Base-by-base conservation (phyloP, 2,888 invertebrate species). In the Drosophila monieri region DNA sequence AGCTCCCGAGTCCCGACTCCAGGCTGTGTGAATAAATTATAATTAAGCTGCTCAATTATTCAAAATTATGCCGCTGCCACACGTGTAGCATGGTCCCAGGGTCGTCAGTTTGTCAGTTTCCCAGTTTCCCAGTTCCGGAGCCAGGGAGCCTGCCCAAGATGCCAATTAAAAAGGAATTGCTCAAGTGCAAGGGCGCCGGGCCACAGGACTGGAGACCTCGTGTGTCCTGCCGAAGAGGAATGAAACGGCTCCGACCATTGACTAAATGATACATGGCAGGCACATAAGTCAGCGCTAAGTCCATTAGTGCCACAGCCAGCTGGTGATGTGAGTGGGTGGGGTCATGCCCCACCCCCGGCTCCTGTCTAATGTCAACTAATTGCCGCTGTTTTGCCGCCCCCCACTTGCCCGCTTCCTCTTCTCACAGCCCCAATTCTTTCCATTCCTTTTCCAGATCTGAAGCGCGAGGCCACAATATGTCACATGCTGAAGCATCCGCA, bases 401-500 rank as follows among this genome's bases (percentile, higher is more conserved):
- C 25, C 46, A 10, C 8, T 25, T 27, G 9, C 21, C 32, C 44
- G 10, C 15, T 8, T 9, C 6, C 27, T 46, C 47, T 23, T 39
- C 18, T 9, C n/a, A 21, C 55, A 32, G 6, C 6, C 2, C 35
- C 35, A 14, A 35, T 21, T 32, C 15, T n/a, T 8, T 32, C 8
- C 41, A 9, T 18, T n/a, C 27, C 66, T 43, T 56, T 85, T 84
- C 60, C 94, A 97, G 99, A 99, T 94, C 93, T 99, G 91, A 99
- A 99, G 93, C 94, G 99, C 55, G 99, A 99, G 93, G 99, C 99
- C 55, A 98, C 97, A 92, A 97, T 98, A 94, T 99, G 99, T 92
- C 98, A 99, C 92, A 98, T 98, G 97, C 93, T 99, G 87, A 99
- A 99, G 92, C 99, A 99, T 93, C 98, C 98, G 4, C 99, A 99